Evolutionary conservation across 2,888 invertebrate species (phyloP).

Genomic region (Chrysina gloriosa): DNA sequence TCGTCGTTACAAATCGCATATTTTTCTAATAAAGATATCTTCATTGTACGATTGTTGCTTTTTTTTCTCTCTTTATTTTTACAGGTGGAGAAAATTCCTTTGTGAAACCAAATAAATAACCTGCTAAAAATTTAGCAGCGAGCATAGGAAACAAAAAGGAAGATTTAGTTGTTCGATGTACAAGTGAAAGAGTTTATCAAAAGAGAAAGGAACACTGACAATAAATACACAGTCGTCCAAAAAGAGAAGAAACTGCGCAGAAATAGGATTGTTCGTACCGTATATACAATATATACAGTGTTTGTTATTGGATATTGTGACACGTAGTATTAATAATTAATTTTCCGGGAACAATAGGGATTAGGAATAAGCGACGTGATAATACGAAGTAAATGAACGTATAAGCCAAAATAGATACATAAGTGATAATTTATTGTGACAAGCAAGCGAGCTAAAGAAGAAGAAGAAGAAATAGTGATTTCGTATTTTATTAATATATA

Average conservation of each 20-base stretch:
- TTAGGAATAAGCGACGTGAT: not conserved
- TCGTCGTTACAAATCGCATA: no score
- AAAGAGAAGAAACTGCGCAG: not conserved
- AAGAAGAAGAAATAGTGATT: not conserved
- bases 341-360: slow-evolving; percentile 15
- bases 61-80: slow-evolving; percentile 6
- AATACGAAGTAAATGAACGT: not conserved
- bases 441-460: no score
- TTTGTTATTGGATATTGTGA: slow-evolving; percentile 6
- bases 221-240: slow-evolving; percentile 13
- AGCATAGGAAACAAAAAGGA: not conserved
- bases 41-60: no score
- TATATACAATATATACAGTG: not conserved
- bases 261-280: not conserved
- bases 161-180: not conserved
- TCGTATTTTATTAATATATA: slow-evolving; percentile 1
- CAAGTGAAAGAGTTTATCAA: not conserved
- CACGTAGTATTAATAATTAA: not conserved
- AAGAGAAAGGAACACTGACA: not conserved
- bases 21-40: no score
- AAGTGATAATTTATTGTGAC: slow-evolving; percentile 9
- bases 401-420: no score
- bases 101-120: not conserved
- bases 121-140: not conserved
- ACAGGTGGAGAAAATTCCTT: not conserved